phyloP scores from a whole-genome alignment of 2,113 vertebrate genomes.

The Callaeas wilsoni region DNA sequence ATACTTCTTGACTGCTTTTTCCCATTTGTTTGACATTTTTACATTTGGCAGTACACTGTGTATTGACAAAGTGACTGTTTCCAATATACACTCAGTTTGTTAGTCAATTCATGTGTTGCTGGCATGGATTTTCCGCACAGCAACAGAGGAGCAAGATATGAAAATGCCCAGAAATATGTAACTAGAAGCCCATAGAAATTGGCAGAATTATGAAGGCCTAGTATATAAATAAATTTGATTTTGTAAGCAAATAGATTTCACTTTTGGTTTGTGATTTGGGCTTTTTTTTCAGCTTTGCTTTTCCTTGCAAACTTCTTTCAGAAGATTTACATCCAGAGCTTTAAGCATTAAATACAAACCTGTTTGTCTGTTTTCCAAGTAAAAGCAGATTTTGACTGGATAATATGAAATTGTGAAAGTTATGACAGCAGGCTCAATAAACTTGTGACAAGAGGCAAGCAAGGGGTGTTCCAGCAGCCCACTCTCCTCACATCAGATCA shows the following conservation, averaged over 20 bases:
- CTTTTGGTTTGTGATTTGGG: neutral
- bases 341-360: neutral
- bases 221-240: neutral
- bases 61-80: slow-evolving; percentile 15
- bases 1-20: neutral
- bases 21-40: neutral
- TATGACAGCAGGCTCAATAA: neutral
- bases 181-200: neutral
- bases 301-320: neutral
- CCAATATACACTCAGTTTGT: neutral
- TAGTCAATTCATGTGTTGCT: slow-evolving; percentile 33
- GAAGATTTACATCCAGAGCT: neutral
- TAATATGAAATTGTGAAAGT: neutral
- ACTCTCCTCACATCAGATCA: neutral
- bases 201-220: neutral
- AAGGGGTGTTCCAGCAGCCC: neutral
- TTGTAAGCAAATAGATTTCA: neutral
- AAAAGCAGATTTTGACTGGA: neutral
- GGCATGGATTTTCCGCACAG: neutral
- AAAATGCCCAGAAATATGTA: neutral
- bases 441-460: neutral
- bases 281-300: neutral
- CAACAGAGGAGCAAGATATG: neutral
- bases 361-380: neutral
- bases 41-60: neutral